Percentiles rank a stretch among this genome's conserved stretches.
These are phyloP conservation scores for Achatina immaculata DNA, from an alignment of 1,140 invertebrate species.

Conservation along the genomic window DNA sequence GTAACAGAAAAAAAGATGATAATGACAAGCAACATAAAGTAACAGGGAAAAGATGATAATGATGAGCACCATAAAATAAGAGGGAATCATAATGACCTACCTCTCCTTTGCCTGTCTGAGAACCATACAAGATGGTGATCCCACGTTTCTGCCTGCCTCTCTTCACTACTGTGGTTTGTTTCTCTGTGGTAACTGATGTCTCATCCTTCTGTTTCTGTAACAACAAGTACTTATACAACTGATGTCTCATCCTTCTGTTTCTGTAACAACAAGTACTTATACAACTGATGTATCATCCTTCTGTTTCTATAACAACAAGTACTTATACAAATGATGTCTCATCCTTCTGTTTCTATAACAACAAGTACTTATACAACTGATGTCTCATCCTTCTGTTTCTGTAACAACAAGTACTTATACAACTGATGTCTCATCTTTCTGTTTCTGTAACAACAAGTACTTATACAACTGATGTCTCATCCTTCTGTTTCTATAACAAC, in stretches of 20 bases:
- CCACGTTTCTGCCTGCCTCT: constrained; percentile 42
- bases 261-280: neutral
- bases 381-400: no score
- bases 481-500: no score
- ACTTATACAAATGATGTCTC: no score
- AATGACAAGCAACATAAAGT: neutral
- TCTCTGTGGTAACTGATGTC: neutral
- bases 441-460: no score
- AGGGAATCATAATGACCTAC: constrained; percentile 46
- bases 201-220: neutral
- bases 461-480: no score
- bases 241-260: neutral
- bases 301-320: neutral
- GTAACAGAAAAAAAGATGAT: neutral
- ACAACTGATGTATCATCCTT: no score
- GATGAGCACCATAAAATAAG: neutral
- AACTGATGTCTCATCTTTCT: no score
- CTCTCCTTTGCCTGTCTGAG: constrained; percentile 71
- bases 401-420: no score
- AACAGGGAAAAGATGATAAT: neutral
- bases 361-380: no score
- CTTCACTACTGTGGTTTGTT: constrained; percentile 39
- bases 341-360: no score
- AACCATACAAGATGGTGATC: constrained; percentile 70
- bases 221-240: neutral